These are phyloP conservation scores for Heliconius aoede DNA, from an alignment of 2,888 invertebrate genomes.

Conservation along the genomic window DNA sequence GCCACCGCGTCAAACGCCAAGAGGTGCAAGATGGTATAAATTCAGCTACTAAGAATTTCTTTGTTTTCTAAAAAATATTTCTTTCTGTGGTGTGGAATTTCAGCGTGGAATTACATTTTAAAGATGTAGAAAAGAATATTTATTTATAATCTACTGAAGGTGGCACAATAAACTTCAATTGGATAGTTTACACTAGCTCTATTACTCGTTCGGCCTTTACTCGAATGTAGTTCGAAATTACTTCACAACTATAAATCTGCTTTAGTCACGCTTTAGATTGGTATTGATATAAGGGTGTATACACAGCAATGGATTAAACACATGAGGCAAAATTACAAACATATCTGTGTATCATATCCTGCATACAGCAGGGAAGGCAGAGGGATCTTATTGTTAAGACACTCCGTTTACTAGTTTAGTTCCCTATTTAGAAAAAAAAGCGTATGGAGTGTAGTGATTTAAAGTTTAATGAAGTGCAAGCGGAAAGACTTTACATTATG, in stretches of 20 bases:
- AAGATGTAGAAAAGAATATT: background rate
- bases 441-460: no score
- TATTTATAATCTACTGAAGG: background rate
- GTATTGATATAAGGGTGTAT: slow-evolving; percentile 8
- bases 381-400: no score
- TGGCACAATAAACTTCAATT: background rate
- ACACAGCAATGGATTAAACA: background rate
- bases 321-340: background rate
- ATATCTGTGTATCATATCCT: background rate
- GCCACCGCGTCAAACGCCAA: no score
- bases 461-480: no score
- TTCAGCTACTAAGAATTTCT: no score
- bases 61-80: no score
- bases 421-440: no score
- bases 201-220: background rate
- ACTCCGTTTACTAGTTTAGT: no score
- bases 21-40: no score
- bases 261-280: slow-evolving; percentile 26
- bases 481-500: no score
- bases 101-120: background rate
- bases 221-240: slow-evolving; percentile 18
- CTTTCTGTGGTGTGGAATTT: background rate
- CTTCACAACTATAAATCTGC: slow-evolving; percentile 22
- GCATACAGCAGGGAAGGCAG: no score
- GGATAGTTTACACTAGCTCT: background rate